Conservation (phyloP, 2,888 invertebrate species). For the Dinocampus coccinellae region DNA sequence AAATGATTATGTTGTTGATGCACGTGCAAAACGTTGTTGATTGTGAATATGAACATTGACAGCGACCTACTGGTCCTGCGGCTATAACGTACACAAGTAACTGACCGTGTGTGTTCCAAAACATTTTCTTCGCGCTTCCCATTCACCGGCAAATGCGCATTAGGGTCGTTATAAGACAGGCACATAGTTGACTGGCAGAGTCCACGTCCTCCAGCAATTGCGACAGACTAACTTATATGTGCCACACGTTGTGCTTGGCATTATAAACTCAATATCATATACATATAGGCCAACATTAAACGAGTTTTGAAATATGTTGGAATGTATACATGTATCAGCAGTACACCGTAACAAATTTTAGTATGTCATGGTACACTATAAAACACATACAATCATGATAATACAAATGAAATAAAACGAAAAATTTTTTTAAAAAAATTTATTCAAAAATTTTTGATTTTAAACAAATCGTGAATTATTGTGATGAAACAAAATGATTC, state of each 20-base stretch:
- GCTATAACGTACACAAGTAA: constrained; percentile 45
- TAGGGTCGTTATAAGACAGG: constrained; percentile 39
- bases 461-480: background rate
- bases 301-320: constrained; percentile 3
- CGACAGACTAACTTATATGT: constrained; percentile 12
- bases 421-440: background rate
- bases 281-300: background rate
- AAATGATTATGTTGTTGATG: background rate
- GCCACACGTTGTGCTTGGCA: background rate
- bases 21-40: background rate
- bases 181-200: constrained; percentile 8
- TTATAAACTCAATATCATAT: constrained; percentile 1
- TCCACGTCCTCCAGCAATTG: background rate
- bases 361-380: background rate
- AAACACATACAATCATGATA: background rate
- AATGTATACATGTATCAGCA: background rate
- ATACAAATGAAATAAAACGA: background rate
- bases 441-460: background rate
- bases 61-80: constrained; percentile 31
- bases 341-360: background rate
- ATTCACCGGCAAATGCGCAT: constrained; percentile 46
- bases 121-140: constrained; percentile 42
- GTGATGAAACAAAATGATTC: too few species aligned
- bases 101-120: constrained; percentile 45
- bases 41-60: constrained; percentile 10